Conservation (phyloP, 1,140 invertebrate species). For the Chrysomallon squamiferum region DNA sequence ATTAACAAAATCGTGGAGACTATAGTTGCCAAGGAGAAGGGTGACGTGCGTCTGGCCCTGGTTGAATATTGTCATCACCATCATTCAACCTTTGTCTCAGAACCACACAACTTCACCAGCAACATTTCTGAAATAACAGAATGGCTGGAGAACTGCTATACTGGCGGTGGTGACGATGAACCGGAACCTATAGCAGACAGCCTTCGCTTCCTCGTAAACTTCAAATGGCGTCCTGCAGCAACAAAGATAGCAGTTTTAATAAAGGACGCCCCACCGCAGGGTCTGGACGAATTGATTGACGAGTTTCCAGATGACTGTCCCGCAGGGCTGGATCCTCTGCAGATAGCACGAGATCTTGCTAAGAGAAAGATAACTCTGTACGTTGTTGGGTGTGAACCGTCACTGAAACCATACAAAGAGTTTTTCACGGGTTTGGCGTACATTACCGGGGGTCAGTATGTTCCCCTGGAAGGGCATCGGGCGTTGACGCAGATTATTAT, state of each 20-base stretch:
- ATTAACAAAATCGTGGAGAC: constrained; percentile 50
- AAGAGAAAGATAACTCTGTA: constrained; percentile 52
- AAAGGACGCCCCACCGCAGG: constrained; percentile 55
- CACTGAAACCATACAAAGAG: no score
- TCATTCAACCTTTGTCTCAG: constrained; percentile 45
- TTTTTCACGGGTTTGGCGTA: constrained; percentile 53
- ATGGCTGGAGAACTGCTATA: constrained; percentile 40
- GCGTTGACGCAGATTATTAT: constrained; percentile 45
- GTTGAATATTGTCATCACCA: constrained; percentile 56
- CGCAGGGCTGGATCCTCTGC: constrained; percentile 45
- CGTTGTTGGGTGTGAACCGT: constrained; percentile 51
- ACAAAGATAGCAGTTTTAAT: constrained; percentile 54
- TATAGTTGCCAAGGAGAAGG: constrained; percentile 46
- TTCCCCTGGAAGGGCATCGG: constrained; percentile 41
- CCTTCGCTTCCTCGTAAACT: constrained; percentile 43
- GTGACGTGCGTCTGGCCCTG: constrained; percentile 46
- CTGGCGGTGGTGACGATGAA: constrained; percentile 47
- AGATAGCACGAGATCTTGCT: constrained; percentile 34
- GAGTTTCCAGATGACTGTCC: constrained; percentile 39
- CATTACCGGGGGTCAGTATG: constrained; percentile 57
- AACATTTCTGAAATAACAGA: constrained; percentile 41
- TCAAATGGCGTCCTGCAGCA: constrained; percentile 49
- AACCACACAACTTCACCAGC: constrained; percentile 51
- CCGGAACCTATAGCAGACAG: constrained; percentile 55
- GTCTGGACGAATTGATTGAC: constrained; percentile 29